Evolutionary conservation across 1,140 invertebrate species (phyloP).

Genomic region (Nephotettix cincticeps): DNA sequence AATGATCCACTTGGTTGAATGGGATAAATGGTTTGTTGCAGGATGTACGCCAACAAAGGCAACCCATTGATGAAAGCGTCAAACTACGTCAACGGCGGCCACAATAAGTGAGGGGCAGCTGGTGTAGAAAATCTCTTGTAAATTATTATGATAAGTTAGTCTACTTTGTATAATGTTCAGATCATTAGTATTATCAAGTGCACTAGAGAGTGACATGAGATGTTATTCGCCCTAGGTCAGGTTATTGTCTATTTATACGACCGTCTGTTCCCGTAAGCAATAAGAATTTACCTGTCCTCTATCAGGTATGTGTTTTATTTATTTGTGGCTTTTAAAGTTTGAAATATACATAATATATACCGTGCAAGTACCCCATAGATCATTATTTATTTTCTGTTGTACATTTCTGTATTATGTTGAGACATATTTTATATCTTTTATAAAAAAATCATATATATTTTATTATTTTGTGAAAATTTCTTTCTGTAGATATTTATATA

Average conservation of each 20-base stretch:
- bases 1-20: too few relatives aligned
- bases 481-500: conserved; percentile 17
- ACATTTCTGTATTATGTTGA: conserved; percentile 14
- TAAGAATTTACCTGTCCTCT: conserved; percentile 26
- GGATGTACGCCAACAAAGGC: conserved; percentile 19
- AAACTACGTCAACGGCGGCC: conserved; percentile 30
- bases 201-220: neutral
- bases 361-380: neutral
- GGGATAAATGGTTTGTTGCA: conserved; percentile 24
- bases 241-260: conserved; percentile 5
- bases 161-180: conserved; percentile 25
- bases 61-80: conserved; percentile 28
- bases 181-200: neutral
- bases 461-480: conserved; percentile 6
- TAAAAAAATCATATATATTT: neutral
- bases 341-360: neutral
- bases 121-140: neutral
- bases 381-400: conserved; percentile 20
- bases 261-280: neutral
- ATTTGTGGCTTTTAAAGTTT: neutral
- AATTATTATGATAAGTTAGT: conserved; percentile 16
- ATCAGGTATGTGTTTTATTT: neutral
- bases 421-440: conserved; percentile 23
- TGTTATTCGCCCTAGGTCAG: neutral
- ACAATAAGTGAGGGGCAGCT: neutral